Conservation (phyloP, 2,888 invertebrate species). For the Callosobruchus maculatus region DNA sequence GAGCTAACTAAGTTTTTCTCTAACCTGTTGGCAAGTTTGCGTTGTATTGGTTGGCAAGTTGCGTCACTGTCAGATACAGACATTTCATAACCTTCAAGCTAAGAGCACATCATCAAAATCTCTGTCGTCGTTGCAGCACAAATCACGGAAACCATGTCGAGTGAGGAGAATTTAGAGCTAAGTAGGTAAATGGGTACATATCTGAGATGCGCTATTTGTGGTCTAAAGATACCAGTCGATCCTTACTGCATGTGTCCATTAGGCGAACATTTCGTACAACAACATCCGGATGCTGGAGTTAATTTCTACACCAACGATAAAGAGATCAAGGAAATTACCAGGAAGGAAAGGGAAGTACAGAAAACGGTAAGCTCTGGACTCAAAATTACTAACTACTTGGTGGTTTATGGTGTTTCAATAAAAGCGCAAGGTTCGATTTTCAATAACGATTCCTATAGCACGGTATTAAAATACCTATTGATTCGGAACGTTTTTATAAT, state of each 20-base stretch:
- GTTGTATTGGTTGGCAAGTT: neutral
- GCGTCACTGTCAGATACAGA: neutral
- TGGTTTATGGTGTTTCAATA: too few relatives aligned
- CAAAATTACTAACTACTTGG: too few relatives aligned
- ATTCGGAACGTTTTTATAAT: too few relatives aligned
- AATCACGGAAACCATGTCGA: neutral
- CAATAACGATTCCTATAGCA: too few relatives aligned
- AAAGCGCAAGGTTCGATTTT: too few relatives aligned
- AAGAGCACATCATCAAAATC: neutral
- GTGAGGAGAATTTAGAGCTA: neutral
- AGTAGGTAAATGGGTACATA: neutral
- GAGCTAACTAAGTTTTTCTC: too few relatives aligned
- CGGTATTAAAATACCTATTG: too few relatives aligned
- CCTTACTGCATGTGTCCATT: slow-evolving; percentile 29
- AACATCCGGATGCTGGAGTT: slow-evolving; percentile 37
- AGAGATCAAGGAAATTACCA: neutral
- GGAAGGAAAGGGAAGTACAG: neutral
- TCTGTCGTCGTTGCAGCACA: neutral
- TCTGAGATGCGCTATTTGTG: slow-evolving; percentile 37
- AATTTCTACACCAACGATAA: slow-evolving; percentile 32
- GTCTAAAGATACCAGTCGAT: slow-evolving; percentile 33
- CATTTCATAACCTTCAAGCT: neutral
- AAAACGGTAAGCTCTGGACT: neutral
- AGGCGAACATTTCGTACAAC: slow-evolving; percentile 37
- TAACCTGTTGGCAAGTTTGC: too few relatives aligned